Evolutionary conservation across 2,888 invertebrate species (phyloP), one percentile per base, ranked within the genome.

Genomic region (Rhodophaea formosa): DNA sequence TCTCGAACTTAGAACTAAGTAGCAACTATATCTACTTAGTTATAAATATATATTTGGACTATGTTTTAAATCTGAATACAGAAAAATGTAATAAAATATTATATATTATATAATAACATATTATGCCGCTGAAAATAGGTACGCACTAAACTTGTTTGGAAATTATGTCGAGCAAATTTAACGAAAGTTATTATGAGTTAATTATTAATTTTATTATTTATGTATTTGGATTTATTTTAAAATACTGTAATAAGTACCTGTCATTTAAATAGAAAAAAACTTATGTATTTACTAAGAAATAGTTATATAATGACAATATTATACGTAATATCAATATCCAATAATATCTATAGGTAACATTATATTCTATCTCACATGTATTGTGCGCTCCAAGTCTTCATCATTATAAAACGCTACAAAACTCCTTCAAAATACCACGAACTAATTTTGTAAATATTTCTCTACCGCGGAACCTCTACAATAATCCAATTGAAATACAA

Each of bases 361-460:
- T 39, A 78, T 79, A 84, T 71, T 65, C 77, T 87, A 86, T 86
- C 84, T 90, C 90, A 90, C 90, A 80, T 68, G 80, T 80, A 67
- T 90, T 90, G 90, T 90, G 90, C 90, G 90, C 86, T 85, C 87
- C 86, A 78, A 85, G 79, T 88, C 85, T 77, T 81, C 80, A 59
- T 80, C 79, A 65, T 70, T 79, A 79, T 75, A 61, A 56, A 83
- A 76, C 78, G 12, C 16, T 56, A 71, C 39, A 51, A 51, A 51
- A 51, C 51, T 51, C 35, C 74, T 80, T 82, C 74, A 74, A 80
- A 75, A 80, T 56, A 51, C 39, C 14, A 49, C 51, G 57, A 43
- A 53, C 42, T 53, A 17, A 16, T 55, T 51, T 35, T 35, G 35
- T 51, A 16, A 35, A 49, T 49, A 51, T 51, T 17, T 51, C 35